Conservation (phyloP, 2,888 invertebrate genomes). For the Eueremaeus valkanovi region DNA sequence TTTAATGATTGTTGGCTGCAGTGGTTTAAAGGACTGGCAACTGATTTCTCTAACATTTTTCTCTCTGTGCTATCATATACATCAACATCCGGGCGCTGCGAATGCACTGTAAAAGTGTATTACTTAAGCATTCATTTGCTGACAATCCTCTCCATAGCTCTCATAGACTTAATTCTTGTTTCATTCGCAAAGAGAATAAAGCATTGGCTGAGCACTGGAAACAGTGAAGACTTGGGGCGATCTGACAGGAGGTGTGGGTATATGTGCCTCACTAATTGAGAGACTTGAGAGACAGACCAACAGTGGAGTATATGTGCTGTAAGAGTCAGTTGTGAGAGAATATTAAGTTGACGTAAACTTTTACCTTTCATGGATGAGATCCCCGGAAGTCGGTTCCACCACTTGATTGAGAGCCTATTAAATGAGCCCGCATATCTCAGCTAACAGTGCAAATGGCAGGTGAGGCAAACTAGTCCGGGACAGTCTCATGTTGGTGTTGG, state of each 20-base stretch:
- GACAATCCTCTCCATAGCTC: not conserved
- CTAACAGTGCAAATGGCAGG: not conserved
- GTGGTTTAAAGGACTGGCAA: not conserved
- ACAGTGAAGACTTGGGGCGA: not conserved
- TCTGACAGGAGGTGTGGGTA: constrained; percentile 9
- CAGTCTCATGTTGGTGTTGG: not conserved
- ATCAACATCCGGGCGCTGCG: constrained; percentile 29
- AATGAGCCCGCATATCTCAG: constrained; percentile 18
- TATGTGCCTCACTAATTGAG: constrained; percentile 8
- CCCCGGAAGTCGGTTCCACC: constrained; percentile 5
- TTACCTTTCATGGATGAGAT: constrained; percentile 27
- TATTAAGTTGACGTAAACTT: not conserved
- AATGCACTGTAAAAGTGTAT: not conserved
- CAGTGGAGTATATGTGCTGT: not conserved
- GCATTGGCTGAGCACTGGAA: not conserved
- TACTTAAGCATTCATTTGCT: not conserved
- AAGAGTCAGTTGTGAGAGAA: no score
- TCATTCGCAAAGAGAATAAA: not conserved
- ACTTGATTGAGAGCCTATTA: not conserved
- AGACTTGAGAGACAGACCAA: not conserved
- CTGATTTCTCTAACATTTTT: not conserved
- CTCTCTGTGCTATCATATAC: constrained; percentile 9
- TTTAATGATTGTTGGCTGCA: no score
- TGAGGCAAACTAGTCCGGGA: constrained; percentile 28
- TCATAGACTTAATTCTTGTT: not conserved